phyloP scores from a whole-genome alignment of 2,888 invertebrate genomes.

The Xylota segnis region DNA sequence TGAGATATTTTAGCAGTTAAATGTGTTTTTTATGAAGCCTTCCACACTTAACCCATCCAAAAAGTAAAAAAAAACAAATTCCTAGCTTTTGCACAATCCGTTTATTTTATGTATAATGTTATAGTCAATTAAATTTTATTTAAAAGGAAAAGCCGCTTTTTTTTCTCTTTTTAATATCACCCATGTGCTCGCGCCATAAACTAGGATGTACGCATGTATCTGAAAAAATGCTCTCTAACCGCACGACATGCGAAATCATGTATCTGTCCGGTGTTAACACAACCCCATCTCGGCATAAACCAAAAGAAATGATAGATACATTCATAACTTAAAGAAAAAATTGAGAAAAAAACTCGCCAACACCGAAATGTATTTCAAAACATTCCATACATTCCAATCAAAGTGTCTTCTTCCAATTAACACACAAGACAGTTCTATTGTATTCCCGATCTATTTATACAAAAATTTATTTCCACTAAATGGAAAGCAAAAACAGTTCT shows the following conservation, averaged over 20 bases:
- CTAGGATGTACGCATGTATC: too few species aligned
- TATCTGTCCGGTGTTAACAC: background rate
- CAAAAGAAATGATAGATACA: background rate
- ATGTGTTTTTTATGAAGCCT: background rate
- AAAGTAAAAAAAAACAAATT: background rate
- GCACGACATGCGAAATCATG: background rate
- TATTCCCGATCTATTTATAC: slow-evolving; percentile 17
- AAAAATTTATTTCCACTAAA: slow-evolving; percentile 38
- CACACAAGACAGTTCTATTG: slow-evolving; percentile 26
- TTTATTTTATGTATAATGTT: slow-evolving; percentile 1
- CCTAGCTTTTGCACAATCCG: slow-evolving; percentile 10
- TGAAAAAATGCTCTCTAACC: slow-evolving; percentile 5
- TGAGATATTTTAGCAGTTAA: background rate
- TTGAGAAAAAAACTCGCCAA: background rate
- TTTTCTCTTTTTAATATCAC: background rate
- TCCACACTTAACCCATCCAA: slow-evolving; percentile 1
- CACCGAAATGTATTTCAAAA: background rate
- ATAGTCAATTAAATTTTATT: slow-evolving; percentile 37
- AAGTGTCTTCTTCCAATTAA: slow-evolving; percentile 37
- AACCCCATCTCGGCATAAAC: background rate
- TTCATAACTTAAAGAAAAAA: slow-evolving; percentile 12
- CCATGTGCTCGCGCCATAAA: slow-evolving; percentile 23
- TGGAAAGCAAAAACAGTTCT: slow-evolving; percentile 14
- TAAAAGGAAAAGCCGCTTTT: background rate
- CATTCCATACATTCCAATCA: slow-evolving; percentile 34